Conservation (phyloP, 2,888 invertebrate species). For the Mermis nigrescens region DNA sequence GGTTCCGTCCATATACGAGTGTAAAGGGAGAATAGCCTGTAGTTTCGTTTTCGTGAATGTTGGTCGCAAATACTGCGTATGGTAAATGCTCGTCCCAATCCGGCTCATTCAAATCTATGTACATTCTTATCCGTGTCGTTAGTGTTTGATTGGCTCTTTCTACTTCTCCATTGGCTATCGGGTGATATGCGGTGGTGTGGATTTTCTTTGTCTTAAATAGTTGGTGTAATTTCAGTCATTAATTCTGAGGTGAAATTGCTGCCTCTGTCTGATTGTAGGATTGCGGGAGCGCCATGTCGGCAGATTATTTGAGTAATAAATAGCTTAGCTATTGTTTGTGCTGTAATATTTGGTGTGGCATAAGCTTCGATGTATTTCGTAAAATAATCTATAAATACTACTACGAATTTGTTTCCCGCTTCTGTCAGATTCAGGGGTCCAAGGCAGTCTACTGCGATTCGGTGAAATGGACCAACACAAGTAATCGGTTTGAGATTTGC, state of each 20-base stretch:
- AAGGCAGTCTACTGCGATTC: conserved; percentile 16
- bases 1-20: conserved; percentile 14
- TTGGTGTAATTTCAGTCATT: neutral
- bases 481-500: conserved; percentile 11
- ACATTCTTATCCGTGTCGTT: conserved; percentile 17
- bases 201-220: neutral
- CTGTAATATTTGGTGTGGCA: conserved; percentile 25
- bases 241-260: neutral
- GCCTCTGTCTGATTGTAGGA: neutral
- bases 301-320: neutral
- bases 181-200: conserved; percentile 12
- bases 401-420: conserved; percentile 17
- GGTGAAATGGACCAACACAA: conserved; percentile 17
- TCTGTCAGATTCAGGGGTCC: conserved; percentile 17
- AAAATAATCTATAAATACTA: conserved; percentile 16
- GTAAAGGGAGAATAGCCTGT: conserved; percentile 17
- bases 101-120: conserved; percentile 16
- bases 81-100: conserved; percentile 22
- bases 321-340: conserved; percentile 24
- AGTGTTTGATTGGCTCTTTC: conserved; percentile 18
- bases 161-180: conserved; percentile 14
- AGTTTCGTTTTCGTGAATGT: conserved; percentile 14
- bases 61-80: conserved; percentile 19
- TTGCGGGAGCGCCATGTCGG: neutral
- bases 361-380: conserved; percentile 19